These are phyloP conservation scores for Torymus aiolomorphi DNA, from an alignment of 2,888 invertebrate species.

Conservation along the genomic window DNA sequence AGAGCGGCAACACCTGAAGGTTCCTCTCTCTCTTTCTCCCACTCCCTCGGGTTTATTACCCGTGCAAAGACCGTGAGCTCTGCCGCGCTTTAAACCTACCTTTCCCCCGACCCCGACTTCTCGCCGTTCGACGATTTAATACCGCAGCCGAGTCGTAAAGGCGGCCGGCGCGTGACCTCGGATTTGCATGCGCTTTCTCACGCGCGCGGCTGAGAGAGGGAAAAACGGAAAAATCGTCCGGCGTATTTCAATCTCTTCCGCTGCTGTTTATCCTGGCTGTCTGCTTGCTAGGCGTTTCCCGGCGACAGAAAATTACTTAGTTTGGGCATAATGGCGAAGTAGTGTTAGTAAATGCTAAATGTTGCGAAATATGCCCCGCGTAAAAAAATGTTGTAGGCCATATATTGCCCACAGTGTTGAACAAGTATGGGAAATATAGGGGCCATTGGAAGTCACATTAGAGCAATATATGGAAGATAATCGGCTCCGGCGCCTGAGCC, in stretches of 20 bases:
- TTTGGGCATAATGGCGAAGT: no score
- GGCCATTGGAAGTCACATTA: no score
- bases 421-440: no score
- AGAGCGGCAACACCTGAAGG: conserved; percentile 11
- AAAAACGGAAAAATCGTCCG: conserved; percentile 12
- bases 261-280: conserved; percentile 26
- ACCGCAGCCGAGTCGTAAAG: conserved; percentile 40
- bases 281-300: not conserved
- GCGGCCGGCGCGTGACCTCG: conserved; percentile 28
- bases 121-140: conserved; percentile 54
- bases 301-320: no score
- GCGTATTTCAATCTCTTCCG: conserved; percentile 31
- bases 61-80: conserved; percentile 30
- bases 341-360: no score
- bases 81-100: not conserved
- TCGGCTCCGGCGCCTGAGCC: no score
- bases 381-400: no score
- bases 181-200: conserved; percentile 47
- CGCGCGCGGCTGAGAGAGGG: not conserved
- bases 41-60: conserved; percentile 43
- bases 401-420: no score
- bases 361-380: no score
- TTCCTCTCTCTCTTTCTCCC: not conserved
- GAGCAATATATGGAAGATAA: no score
- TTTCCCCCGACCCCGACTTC: conserved; percentile 36